Evolutionary conservation across 30 jellyfish, hydroid and myxozoan genomes (phyloP).

Genomic region (Hydractinia echinata): DNA sequence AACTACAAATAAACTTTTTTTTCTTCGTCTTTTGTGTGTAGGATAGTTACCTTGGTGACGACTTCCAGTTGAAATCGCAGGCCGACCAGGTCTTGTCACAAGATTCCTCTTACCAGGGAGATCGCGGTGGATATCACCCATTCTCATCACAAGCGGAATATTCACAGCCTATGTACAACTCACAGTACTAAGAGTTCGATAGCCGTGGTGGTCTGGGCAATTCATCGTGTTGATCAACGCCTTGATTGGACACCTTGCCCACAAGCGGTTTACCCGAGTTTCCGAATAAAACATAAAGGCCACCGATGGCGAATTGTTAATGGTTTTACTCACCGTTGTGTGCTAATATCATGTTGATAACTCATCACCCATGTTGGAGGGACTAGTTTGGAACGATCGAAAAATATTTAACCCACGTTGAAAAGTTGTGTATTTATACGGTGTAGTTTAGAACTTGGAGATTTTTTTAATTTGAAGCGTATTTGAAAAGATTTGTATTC

Average conservation of each 20-base stretch:
- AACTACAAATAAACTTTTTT: background rate
- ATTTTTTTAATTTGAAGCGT: no score
- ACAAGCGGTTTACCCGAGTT: constrained; percentile 9
- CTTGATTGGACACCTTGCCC: constrained; percentile 16
- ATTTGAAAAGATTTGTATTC: no score
- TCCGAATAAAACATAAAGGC: constrained; percentile 39
- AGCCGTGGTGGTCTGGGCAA: constrained; percentile 44
- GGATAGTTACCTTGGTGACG: constrained; percentile 98
- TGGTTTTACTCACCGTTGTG: constrained; percentile 29
- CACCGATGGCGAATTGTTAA: constrained; percentile 47
- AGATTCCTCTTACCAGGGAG: constrained; percentile 98
- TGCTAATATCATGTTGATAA: constrained; percentile 18
- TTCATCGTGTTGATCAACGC: background rate
- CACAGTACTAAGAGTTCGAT: constrained; percentile 73
- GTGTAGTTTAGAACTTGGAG: no score
- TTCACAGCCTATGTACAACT: constrained; percentile 98
- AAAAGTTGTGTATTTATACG: no score
- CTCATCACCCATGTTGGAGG: background rate
- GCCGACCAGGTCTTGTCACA: constrained; percentile 98
- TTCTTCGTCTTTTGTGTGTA: constrained; percentile 12
- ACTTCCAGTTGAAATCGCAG: constrained; percentile 94
- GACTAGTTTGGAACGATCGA: background rate
- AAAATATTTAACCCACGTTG: background rate
- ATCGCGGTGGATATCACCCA: constrained; percentile 99
- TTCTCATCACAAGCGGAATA: constrained; percentile 92